Evolutionary conservation across 2,888 invertebrate genomes (phyloP).

Genomic region (Trimorus sp.): DNA sequence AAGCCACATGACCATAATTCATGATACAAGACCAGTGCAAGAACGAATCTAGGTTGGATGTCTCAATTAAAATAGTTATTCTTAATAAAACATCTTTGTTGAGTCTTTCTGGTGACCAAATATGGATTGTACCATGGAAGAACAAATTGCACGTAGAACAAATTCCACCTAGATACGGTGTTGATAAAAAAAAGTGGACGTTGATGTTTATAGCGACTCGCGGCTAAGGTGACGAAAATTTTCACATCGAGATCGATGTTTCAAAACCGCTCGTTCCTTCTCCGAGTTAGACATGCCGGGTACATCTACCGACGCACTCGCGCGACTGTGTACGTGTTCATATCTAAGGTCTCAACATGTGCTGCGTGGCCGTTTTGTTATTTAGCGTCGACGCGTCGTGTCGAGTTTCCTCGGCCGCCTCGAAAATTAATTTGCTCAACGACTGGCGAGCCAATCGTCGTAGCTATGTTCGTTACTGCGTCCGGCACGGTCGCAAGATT

Average conservation of each 20-base stretch:
- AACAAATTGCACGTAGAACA: too few species aligned
- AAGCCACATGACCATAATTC: too few species aligned
- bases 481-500: constrained; percentile 61
- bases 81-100: too few species aligned
- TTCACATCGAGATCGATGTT: constrained; percentile 3
- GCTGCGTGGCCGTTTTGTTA: constrained; percentile 64
- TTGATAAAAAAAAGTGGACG: too few species aligned
- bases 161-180: too few species aligned
- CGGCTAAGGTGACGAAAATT: not conserved
- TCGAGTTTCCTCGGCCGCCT: constrained; percentile 68
- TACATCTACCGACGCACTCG: constrained; percentile 27
- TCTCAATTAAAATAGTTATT: too few species aligned
- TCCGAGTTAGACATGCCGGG: constrained; percentile 22
- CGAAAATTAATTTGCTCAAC: constrained; percentile 70
- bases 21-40: too few species aligned
- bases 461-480: constrained; percentile 66
- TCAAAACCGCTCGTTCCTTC: not conserved
- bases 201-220: too few species aligned
- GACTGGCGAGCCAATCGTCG: constrained; percentile 66
- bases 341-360: constrained; percentile 64
- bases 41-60: too few species aligned
- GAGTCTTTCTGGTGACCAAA: too few species aligned
- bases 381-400: constrained; percentile 65
- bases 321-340: constrained; percentile 56
- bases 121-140: too few species aligned